phyloP scores from a whole-genome alignment of 2,797 vertebrate genomes.

The Muraenolepis orangiensis region DNA sequence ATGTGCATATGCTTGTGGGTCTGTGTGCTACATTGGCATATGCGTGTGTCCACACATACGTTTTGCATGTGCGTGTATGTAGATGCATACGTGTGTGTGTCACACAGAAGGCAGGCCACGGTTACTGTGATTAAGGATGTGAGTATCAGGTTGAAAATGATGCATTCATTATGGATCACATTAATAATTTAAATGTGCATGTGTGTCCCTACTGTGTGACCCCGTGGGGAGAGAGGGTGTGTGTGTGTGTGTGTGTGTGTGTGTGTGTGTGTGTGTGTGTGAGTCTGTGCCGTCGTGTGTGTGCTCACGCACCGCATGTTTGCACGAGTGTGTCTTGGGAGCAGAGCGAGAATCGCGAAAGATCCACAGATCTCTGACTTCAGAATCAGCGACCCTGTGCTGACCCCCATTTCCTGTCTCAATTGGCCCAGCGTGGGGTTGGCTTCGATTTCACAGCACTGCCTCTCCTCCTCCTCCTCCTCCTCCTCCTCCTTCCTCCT shows the following conservation, averaged over 20 bases:
- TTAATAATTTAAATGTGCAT: neutral
- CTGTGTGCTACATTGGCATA: neutral
- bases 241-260: neutral
- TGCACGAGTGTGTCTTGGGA: conserved; percentile 20
- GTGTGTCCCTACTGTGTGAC: too few species aligned
- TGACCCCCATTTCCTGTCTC: conserved; percentile 71
- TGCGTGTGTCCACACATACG: neutral
- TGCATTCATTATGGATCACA: neutral
- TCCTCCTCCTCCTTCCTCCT: neutral
- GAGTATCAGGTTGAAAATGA: neutral
- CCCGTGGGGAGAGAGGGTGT: too few species aligned
- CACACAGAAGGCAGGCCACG: neutral
- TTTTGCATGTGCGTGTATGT: neutral
- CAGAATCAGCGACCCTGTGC: conserved; percentile 52
- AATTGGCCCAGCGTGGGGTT: conserved; percentile 64
- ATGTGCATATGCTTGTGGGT: neutral
- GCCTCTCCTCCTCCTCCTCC: conserved; percentile 28
- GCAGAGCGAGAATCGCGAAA: conserved; percentile 53
- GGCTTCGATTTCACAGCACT: conserved; percentile 52
- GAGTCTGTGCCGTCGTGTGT: neutral
- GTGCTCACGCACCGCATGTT: neutral
- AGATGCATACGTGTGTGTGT: neutral
- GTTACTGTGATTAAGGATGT: neutral
- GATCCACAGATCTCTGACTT: conserved; percentile 63
- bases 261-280: neutral